Conservation (phyloP, 2,113 vertebrate species). For the Ptilonorhynchus violaceus region DNA sequence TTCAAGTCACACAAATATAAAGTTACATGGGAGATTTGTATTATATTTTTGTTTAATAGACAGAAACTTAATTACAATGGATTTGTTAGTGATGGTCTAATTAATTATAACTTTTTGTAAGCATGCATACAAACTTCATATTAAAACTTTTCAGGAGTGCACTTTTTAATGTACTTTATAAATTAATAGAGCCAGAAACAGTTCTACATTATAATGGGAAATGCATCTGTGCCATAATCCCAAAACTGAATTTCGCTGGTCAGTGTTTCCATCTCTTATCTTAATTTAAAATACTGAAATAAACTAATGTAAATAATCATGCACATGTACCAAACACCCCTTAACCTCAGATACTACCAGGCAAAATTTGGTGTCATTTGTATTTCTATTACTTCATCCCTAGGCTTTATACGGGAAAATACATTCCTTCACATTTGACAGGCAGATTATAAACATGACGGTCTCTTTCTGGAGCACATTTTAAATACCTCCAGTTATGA, state of each 20-base stretch:
- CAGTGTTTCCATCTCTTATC: not conserved
- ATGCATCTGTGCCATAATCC: not conserved
- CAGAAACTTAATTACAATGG: not conserved
- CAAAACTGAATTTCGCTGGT: not conserved
- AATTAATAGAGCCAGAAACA: not conserved
- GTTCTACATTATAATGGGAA: not conserved
- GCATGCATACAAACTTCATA: not conserved
- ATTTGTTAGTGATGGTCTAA: not conserved
- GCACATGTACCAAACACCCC: not conserved
- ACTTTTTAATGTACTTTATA: not conserved
- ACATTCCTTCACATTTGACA: constrained; percentile 24
- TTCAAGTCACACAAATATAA: not conserved
- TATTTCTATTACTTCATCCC: not conserved
- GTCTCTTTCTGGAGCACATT: not conserved
- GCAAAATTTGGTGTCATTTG: not conserved
- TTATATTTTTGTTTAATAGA: not conserved
- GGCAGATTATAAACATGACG: not conserved
- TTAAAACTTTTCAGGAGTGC: not conserved
- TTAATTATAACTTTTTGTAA: not conserved
- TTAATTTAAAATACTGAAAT: not conserved
- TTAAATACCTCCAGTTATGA: constrained; percentile 24
- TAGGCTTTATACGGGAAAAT: not conserved
- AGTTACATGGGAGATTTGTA: not conserved
- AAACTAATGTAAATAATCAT: not conserved
- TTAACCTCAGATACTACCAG: not conserved